Evolutionary conservation across 2,888 invertebrate genomes (phyloP).

Genomic region (Nephrotoma appendiculata): DNA sequence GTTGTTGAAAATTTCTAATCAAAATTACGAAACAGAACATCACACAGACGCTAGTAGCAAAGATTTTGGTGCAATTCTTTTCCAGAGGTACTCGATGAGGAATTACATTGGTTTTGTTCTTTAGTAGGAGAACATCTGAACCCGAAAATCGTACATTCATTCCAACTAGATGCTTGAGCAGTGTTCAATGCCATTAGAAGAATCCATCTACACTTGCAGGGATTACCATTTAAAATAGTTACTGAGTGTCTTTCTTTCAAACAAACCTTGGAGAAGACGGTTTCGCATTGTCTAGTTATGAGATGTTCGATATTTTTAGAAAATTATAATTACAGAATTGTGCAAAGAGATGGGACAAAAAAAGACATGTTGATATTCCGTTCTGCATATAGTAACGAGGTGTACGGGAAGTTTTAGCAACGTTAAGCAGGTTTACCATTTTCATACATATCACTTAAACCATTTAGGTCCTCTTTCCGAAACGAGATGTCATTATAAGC

Average conservation of each 20-base stretch:
- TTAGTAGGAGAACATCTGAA: conserved; percentile 20
- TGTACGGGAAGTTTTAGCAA: not conserved
- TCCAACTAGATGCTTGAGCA: conserved; percentile 18
- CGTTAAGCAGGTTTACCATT: not conserved
- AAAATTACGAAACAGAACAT: too few species aligned
- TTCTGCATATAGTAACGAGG: not conserved
- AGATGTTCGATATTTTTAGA: not conserved
- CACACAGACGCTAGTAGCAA: too few species aligned
- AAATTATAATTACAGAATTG: not conserved
- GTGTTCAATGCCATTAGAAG: conserved; percentile 16
- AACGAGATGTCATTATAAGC: too few species aligned
- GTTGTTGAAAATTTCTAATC: too few species aligned
- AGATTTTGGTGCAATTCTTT: too few species aligned
- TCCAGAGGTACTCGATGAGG: conserved; percentile 15
- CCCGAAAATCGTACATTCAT: too few species aligned
- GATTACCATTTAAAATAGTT: conserved; percentile 18
- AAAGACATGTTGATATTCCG: not conserved
- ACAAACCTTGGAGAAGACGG: conserved; percentile 17
- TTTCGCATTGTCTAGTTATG: not conserved
- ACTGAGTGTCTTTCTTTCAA: too few species aligned
- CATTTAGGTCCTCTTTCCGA: not conserved
- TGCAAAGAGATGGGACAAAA: not conserved
- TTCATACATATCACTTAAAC: not conserved
- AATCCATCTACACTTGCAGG: conserved; percentile 19
- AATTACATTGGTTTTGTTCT: conserved; percentile 11